These are phyloP conservation scores for Drepanosiphum platanoidis DNA, from an alignment of 2,888 invertebrate species.

Conservation along the genomic window DNA sequence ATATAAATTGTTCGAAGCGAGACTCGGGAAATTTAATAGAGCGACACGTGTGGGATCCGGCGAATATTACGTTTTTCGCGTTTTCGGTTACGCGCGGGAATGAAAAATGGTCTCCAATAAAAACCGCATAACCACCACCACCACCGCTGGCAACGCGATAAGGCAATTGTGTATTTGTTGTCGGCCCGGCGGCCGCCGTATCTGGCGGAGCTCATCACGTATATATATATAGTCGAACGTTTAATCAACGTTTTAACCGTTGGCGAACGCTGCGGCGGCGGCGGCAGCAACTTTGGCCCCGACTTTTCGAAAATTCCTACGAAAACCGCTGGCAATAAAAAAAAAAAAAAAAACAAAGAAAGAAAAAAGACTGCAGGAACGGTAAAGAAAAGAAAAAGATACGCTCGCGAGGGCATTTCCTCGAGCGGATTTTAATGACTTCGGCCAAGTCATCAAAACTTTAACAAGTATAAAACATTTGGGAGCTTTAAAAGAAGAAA, in stretches of 20 bases:
- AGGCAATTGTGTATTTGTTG: background rate
- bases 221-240: background rate
- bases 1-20: too few relatives aligned
- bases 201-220: too few relatives aligned
- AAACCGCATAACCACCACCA: background rate
- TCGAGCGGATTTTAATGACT: constrained; percentile 52
- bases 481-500: constrained; percentile 18
- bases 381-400: background rate
- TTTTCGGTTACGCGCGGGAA: background rate
- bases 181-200: background rate
- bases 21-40: too few relatives aligned
- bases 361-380: background rate
- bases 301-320: background rate
- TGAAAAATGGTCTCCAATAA: constrained; percentile 12
- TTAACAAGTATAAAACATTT: constrained; percentile 50
- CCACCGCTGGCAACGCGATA: background rate
- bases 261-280: background rate
- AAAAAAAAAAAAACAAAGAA: background rate
- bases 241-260: constrained; percentile 21
- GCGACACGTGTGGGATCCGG: too few relatives aligned
- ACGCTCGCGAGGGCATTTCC: background rate
- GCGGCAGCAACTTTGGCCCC: too few relatives aligned
- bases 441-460: constrained; percentile 38
- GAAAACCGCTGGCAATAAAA: background rate
- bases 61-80: background rate